These are phyloP conservation scores for Bovichtus diacanthus DNA, from an alignment of 2,797 vertebrate genomes.

Conservation along the genomic window DNA sequence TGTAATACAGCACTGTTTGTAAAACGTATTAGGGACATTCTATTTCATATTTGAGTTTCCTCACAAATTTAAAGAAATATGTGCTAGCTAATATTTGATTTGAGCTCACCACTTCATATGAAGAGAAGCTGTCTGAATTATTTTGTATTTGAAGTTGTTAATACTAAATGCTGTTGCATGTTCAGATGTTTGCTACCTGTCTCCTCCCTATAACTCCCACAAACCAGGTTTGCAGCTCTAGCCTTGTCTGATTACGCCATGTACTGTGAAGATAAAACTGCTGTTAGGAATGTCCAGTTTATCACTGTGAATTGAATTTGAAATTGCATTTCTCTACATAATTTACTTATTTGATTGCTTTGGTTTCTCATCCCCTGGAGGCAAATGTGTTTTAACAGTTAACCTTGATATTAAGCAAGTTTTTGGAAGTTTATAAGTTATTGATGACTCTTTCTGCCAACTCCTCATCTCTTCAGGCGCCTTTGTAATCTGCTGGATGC, in stretches of 20 bases:
- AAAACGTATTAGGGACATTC: neutral
- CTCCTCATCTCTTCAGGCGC: slow-evolving; percentile 84
- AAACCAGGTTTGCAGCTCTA: slow-evolving; percentile 45
- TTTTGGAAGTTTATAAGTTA: neutral
- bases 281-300: neutral
- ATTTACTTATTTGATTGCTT: neutral
- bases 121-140: neutral
- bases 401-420: neutral
- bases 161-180: neutral
- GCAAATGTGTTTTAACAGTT: neutral
- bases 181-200: neutral
- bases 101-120: neutral
- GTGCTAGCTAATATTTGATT: neutral
- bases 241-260: accelerated
- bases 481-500: slow-evolving; percentile 97
- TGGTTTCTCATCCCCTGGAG: slow-evolving; percentile 4
- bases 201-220: neutral
- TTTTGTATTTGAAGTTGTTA: neutral
- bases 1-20: no score
- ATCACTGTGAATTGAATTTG: neutral
- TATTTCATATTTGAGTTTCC: neutral
- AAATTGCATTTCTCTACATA: neutral
- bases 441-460: neutral
- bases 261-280: no score
- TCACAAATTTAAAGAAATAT: neutral